Evolutionary conservation across 2,113 vertebrate species (phyloP).

Genomic region (Anguilla japonica): DNA sequence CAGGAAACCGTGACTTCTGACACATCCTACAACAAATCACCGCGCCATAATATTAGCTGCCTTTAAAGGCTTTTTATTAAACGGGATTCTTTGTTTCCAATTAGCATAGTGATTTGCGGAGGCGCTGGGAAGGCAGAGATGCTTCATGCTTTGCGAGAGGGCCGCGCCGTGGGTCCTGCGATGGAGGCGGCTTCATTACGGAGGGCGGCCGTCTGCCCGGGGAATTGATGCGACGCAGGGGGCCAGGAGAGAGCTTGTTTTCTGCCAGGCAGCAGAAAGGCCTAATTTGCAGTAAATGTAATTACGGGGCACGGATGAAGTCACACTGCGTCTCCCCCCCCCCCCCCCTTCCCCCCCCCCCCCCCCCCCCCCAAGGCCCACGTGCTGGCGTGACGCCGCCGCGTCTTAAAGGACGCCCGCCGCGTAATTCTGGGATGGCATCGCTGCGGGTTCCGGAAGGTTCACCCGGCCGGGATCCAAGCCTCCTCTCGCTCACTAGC

Average conservation of each 20-base stretch:
- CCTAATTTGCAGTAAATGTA: constrained; percentile 2
- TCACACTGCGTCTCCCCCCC: background rate
- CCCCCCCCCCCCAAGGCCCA: background rate
- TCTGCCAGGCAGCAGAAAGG: background rate
- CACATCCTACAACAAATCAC: background rate
- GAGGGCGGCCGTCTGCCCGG: background rate
- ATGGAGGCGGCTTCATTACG: background rate
- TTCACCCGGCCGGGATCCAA: too few species aligned
- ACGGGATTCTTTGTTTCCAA: background rate
- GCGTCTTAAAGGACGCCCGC: background rate
- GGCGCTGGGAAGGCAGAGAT: background rate
- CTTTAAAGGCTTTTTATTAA: background rate
- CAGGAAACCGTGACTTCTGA: background rate
- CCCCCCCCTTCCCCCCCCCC: background rate
- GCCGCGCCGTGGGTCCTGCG: background rate
- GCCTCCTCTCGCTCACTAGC: too few species aligned
- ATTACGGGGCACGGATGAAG: background rate
- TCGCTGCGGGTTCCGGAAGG: too few species aligned
- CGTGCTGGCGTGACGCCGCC: background rate
- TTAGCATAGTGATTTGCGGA: background rate
- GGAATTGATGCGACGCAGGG: background rate
- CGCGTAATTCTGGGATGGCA: too few species aligned
- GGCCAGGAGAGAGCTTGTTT: background rate
- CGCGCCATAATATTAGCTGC: background rate
- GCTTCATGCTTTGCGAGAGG: background rate